Conservation (phyloP, 1,140 invertebrate species). For the Pemphigus obesinymphae region DNA sequence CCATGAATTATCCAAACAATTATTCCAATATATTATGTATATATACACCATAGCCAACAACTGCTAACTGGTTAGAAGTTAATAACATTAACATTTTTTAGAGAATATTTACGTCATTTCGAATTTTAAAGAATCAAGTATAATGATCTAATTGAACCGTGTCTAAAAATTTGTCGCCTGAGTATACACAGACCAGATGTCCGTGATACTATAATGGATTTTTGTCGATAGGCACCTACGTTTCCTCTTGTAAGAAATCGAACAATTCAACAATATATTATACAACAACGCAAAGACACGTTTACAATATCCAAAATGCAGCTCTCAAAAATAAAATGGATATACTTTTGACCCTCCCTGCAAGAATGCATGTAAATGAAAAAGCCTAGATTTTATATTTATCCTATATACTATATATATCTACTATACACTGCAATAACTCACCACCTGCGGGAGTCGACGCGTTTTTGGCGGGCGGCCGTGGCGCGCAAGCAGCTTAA, state of each 20-base stretch:
- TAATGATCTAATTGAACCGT: neutral
- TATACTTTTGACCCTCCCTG: neutral
- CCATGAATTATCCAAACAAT: no score
- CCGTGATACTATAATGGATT: neutral
- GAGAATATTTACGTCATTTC: neutral
- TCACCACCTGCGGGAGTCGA: conserved; percentile 23
- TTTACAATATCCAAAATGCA: neutral
- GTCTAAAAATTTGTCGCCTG: neutral
- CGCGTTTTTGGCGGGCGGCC: neutral
- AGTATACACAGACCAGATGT: neutral
- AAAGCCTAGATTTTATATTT: neutral
- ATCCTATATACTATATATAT: conserved; percentile 11
- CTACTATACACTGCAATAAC: neutral
- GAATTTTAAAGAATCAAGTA: neutral
- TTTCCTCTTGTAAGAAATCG: neutral
- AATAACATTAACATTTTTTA: neutral
- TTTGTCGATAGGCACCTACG: neutral
- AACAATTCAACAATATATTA: neutral
- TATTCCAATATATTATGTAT: neutral
- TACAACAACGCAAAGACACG: neutral
- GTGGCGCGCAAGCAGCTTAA: neutral
- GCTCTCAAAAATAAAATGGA: neutral
- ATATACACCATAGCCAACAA: neutral
- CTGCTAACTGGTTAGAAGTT: neutral
- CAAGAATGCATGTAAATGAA: neutral